Percentiles rank a stretch among this genome's conserved stretches.
phyloP scores from a whole-genome alignment of 2,888 invertebrate species.

The Ennomos fuscantarius region DNA sequence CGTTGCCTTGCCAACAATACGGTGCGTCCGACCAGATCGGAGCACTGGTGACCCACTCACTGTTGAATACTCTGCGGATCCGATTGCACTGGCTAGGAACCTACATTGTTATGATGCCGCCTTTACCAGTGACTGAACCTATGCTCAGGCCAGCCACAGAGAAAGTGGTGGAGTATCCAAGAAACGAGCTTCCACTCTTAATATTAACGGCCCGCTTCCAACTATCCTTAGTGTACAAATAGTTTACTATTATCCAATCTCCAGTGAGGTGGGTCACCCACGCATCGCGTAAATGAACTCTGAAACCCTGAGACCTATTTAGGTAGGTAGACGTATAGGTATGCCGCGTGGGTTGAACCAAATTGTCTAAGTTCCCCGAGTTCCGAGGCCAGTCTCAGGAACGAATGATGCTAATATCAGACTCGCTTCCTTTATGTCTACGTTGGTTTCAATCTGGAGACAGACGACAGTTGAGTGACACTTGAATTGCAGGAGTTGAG shows the following conservation, averaged over 20 bases:
- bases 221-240: no score
- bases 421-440: slow-evolving; percentile 29
- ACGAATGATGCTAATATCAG: slow-evolving; percentile 13
- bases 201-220: no score
- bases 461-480: slow-evolving; percentile 24
- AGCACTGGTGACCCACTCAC: slow-evolving; percentile 19
- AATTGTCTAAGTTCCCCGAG: slow-evolving; percentile 29
- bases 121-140: no score
- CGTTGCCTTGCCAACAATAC: slow-evolving; percentile 20
- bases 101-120: no score
- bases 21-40: slow-evolving; percentile 4
- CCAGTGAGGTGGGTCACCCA: slow-evolving; percentile 35
- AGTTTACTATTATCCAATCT: slow-evolving; percentile 19
- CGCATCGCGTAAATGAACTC: slow-evolving; percentile 41
- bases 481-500: slow-evolving; percentile 17
- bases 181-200: no score
- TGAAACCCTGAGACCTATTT: slow-evolving; percentile 26
- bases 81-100: no score
- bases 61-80: not conserved
- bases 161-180: no score
- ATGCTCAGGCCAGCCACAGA: no score
- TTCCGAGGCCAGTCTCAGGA: slow-evolving; percentile 15
- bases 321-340: slow-evolving; percentile 21
- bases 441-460: slow-evolving; percentile 33
- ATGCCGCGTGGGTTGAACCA: slow-evolving; percentile 42